Conservation (phyloP, 2,797 vertebrate genomes). For the Pseudocheirus occidentalis region DNA sequence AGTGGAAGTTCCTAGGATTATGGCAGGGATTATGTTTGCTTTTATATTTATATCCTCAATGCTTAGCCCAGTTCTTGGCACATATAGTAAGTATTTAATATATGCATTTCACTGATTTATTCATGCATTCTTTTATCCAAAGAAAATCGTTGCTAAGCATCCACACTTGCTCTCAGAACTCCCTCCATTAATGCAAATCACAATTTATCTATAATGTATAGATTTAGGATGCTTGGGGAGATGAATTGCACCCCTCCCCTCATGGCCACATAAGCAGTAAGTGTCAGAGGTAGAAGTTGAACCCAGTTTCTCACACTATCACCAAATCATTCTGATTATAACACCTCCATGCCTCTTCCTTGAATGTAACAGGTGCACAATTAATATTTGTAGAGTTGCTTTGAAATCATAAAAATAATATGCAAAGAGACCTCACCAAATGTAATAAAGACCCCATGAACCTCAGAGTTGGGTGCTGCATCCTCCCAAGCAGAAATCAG, state of each 20-base stretch:
- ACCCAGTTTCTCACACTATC: not conserved
- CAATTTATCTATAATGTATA: not conserved
- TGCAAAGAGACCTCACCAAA: not conserved
- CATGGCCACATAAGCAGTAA: not conserved
- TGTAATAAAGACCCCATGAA: not conserved
- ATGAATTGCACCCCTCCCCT: not conserved
- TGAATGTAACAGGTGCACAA: not conserved
- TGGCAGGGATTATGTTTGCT: not conserved
- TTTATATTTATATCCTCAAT: not conserved
- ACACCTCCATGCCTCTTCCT: not conserved
- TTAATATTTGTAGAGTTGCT: not conserved
- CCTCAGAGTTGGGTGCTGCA: not conserved
- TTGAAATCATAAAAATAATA: not conserved
- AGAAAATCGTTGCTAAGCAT: not conserved
- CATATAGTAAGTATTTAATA: not conserved
- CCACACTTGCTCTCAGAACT: not conserved
- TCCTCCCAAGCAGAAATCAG: not conserved
- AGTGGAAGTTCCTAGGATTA: not conserved
- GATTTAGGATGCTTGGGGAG: not conserved
- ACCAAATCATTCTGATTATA: not conserved
- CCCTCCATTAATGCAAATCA: not conserved
- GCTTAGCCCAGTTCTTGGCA: not conserved
- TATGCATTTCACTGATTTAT: not conserved
- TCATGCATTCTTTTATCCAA: not conserved
- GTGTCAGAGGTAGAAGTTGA: not conserved